phyloP scores from a whole-genome alignment of 2,888 invertebrate species.

The Tenthredo notha region DNA sequence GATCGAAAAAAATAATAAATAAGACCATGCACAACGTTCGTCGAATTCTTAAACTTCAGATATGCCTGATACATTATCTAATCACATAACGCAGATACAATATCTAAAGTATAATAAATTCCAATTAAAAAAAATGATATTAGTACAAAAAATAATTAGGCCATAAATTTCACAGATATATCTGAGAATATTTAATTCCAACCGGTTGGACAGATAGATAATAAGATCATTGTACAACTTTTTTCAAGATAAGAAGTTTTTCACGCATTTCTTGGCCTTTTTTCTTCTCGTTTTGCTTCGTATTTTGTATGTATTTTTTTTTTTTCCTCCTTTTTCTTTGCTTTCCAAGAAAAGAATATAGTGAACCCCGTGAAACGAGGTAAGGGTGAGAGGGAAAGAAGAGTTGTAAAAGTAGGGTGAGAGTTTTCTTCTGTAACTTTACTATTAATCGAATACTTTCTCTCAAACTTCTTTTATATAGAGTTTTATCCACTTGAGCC shows the following conservation, averaged over 20 bases:
- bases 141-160: not conserved
- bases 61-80: not conserved
- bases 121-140: not conserved
- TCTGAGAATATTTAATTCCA: constrained; percentile 3
- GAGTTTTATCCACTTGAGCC: constrained; percentile 5
- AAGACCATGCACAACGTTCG: not conserved
- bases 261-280: not conserved
- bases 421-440: constrained; percentile 60
- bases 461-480: not conserved
- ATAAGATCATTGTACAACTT: not conserved
- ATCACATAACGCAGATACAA: not conserved
- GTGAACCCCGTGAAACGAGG: not conserved
- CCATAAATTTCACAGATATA: not conserved
- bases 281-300: not conserved
- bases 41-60: not conserved
- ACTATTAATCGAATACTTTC: constrained; percentile 66
- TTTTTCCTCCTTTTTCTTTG: not conserved
- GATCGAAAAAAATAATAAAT: not conserved
- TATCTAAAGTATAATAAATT: not conserved
- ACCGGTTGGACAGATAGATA: not conserved
- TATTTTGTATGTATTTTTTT: not conserved
- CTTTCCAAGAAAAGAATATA: constrained; percentile 18
- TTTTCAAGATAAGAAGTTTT: not conserved
- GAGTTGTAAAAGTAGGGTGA: not conserved
- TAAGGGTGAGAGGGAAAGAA: constrained; percentile 12